Evolutionary conservation across 2,113 vertebrate species (phyloP).

Genomic region (Emydura subglobosa): DNA sequence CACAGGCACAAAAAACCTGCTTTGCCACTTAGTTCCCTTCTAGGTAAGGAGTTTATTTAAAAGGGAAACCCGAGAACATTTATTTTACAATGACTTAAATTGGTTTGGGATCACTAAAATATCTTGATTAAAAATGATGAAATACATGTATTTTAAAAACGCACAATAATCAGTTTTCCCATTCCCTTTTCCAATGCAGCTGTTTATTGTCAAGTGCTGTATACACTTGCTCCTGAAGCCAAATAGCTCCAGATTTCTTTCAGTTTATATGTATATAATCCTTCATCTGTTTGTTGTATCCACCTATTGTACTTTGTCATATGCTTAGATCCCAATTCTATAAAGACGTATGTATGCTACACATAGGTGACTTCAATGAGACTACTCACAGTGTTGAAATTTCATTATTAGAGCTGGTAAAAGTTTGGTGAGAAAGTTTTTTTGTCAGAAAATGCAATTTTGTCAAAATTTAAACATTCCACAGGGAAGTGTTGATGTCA

Average conservation of each 20-base stretch:
- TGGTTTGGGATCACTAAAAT: background rate
- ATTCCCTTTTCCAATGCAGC: background rate
- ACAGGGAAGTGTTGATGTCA: no score
- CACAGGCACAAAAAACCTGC: background rate
- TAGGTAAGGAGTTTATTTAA: background rate
- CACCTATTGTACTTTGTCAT: background rate
- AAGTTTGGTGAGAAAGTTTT: background rate
- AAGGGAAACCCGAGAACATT: background rate
- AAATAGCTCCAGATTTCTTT: background rate
- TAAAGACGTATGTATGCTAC: background rate
- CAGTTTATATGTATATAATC: background rate
- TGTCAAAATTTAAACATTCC: background rate
- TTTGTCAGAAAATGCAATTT: background rate
- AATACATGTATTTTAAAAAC: background rate
- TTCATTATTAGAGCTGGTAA: rapidly evolving
- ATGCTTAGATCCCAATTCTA: background rate
- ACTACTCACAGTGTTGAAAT: background rate
- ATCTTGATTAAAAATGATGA: background rate
- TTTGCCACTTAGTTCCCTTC: background rate
- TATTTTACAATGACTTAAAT: background rate
- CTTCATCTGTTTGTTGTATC: background rate
- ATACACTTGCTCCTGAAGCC: background rate
- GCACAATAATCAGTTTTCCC: background rate
- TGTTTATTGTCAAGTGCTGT: background rate
- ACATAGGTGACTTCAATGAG: background rate